Evolutionary conservation across 1,140 invertebrate species (phyloP), one percentile per base, ranked within the genome.

Genomic region (Trigoniulus corallinus): DNA sequence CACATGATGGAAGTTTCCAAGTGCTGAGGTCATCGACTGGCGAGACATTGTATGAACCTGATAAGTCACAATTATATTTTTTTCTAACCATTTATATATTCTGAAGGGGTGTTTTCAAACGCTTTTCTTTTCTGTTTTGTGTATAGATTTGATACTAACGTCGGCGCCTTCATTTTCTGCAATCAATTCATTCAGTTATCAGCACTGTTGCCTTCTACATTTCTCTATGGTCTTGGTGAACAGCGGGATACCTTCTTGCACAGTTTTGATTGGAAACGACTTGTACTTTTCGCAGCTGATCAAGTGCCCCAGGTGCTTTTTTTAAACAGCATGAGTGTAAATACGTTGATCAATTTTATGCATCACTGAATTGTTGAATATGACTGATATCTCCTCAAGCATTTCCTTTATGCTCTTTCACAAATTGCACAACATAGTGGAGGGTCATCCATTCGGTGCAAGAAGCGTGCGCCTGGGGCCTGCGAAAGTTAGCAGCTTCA

Each of bases 201-300:
- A 3, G 67, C 69, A 0, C 53, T 57, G 21, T 56, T 73, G 3
- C 64, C 71, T 12, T 64, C 67, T 7, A 53, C 55, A 4, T 65
- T 72, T 53, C 57, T 76, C 10, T 75, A 72, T 58, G 74, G 74
- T 12, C 65, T 76, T 53, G 74, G 74, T 15, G 73, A 75, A 57
- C 59, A 58, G 46, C 15, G 48, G 51, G 70, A 72, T 2, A 64
- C 66, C 42, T 72, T 85, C 44, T 65, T 72, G 54, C 65, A 80
- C 37, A 71, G 74, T 48, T 73, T 74, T 3, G 67, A 77, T 50
- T 84, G 82, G 82, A 68, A 76, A 51, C 70, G 67, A 1, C 73
- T 76, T 34, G 78, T 80, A 0, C 61, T 84, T 21, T 83, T 79
- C 52, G 82, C 80, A 61, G 70, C 72, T 50, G 82, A 84, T 61